Percentiles rank a stretch among this genome's conserved stretches.
phyloP scores from a whole-genome alignment of 53 echinoderm and acorn worm genomes.

The Paracentrotus lividus region DNA sequence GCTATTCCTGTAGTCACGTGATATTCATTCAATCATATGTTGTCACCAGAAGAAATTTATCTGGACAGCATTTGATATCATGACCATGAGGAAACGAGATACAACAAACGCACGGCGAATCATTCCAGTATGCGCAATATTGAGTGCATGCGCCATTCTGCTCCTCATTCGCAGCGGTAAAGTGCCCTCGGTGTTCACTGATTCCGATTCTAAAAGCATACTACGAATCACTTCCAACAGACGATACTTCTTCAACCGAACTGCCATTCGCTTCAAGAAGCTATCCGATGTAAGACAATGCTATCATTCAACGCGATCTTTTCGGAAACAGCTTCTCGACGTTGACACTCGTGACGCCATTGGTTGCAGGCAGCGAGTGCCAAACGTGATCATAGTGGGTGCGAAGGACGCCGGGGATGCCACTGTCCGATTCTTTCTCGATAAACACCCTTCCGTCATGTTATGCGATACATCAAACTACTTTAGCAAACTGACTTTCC shows the following conservation, averaged over 20 bases:
- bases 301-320: slow-evolving; percentile 10
- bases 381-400: slow-evolving; percentile 24
- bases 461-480: neutral
- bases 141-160: slow-evolving; percentile 15
- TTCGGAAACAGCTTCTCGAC: neutral
- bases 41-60: neutral
- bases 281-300: slow-evolving; percentile 39
- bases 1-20: neutral
- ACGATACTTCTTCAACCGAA: slow-evolving; percentile 60
- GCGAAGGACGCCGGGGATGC: slow-evolving; percentile 10
- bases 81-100: neutral
- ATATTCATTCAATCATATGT: neutral
- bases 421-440: slow-evolving; percentile 25
- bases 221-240: neutral
- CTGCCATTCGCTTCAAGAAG: slow-evolving; percentile 51
- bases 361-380: slow-evolving; percentile 48
- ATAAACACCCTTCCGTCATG: slow-evolving; percentile 32
- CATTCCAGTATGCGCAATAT: slow-evolving; percentile 11
- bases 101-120: slow-evolving; percentile 1
- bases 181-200: neutral
- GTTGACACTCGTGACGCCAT: neutral
- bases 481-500: neutral
- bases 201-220: neutral
- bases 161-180: slow-evolving; percentile 49
- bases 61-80: neutral